These are phyloP conservation scores for Caradrina clavipalpis DNA, from an alignment of 2,888 invertebrate species.

Conservation along the genomic window DNA sequence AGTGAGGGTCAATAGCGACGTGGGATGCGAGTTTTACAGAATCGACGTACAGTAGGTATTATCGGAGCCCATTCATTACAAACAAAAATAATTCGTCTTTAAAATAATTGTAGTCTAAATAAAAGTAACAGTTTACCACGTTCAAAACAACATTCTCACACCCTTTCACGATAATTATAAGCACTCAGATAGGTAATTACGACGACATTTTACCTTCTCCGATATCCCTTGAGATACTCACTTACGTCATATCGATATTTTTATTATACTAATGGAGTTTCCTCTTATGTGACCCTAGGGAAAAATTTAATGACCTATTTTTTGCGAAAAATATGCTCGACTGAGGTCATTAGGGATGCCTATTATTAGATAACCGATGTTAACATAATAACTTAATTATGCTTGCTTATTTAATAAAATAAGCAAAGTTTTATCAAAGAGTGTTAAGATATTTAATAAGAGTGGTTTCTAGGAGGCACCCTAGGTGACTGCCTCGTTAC, in stretches of 20 bases:
- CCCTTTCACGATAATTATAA: slow-evolving; percentile 8
- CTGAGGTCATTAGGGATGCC: slow-evolving; percentile 22
- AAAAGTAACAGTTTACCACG: background rate
- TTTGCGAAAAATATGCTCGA: slow-evolving; percentile 20
- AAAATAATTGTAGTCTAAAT: no score
- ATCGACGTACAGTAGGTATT: no score
- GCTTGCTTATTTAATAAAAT: no score
- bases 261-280: slow-evolving; percentile 51
- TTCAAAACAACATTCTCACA: background rate
- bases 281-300: slow-evolving; percentile 30
- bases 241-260: slow-evolving; percentile 40
- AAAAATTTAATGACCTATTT: slow-evolving; percentile 36
- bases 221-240: slow-evolving; percentile 7
- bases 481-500: no score
- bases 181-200: slow-evolving; percentile 19
- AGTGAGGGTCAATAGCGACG: no score
- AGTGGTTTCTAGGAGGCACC: no score
- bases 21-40: no score
- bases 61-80: no score
- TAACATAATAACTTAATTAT: slow-evolving; percentile 2
- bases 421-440: no score
- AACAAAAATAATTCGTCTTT: no score
- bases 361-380: slow-evolving; percentile 37
- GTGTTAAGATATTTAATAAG: no score
- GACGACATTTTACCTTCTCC: slow-evolving; percentile 4